Evolutionary conservation across 2,888 invertebrate genomes (phyloP).

Genomic region (Invenusta paracnida): DNA sequence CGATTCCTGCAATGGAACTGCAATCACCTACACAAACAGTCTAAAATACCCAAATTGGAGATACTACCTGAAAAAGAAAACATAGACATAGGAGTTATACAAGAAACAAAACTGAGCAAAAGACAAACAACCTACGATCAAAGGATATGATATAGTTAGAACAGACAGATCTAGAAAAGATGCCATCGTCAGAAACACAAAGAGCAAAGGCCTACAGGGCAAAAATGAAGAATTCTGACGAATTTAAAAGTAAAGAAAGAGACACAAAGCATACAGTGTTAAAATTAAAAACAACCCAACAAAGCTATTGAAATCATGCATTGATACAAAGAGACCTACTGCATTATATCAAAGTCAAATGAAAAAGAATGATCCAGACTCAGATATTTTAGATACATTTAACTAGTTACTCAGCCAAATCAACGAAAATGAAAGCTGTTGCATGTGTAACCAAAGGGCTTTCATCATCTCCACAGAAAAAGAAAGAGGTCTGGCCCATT

Average conservation of each 20-base stretch:
- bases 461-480: not conserved
- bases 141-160: too few species aligned
- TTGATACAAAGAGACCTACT: constrained; percentile 11
- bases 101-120: too few species aligned
- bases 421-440: constrained; percentile 16
- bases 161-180: too few species aligned
- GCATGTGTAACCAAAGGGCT: not conserved
- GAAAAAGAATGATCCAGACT: not conserved
- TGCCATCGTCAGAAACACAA: constrained; percentile 15
- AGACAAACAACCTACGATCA: too few species aligned
- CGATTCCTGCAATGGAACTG: too few species aligned
- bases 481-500: not conserved
- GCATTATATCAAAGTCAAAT: not conserved
- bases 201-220: constrained; percentile 13
- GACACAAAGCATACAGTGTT: constrained; percentile 17
- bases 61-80: too few species aligned
- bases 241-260: not conserved
- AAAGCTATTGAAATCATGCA: not conserved
- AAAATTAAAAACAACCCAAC: not conserved
- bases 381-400: constrained; percentile 22
- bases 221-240: constrained; percentile 6
- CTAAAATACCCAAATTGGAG: too few species aligned
- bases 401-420: not conserved
- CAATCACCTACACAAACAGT: too few species aligned
- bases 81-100: too few species aligned